Evolutionary conservation across 2,888 invertebrate genomes (phyloP).

Genomic region (Baronia brevicornis): DNA sequence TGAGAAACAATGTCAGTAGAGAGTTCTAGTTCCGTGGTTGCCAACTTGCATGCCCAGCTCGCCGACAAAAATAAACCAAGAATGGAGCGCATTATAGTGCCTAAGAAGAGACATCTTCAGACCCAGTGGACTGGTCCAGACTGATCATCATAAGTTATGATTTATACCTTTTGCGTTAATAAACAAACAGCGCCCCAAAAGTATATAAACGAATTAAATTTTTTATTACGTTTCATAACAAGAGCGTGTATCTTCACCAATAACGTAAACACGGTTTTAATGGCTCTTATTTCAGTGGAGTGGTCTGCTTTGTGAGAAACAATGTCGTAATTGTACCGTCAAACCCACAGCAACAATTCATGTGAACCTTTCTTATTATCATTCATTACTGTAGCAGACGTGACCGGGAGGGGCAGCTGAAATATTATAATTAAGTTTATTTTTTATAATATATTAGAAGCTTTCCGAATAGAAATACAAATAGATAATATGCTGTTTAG

Average conservation of each 20-base stretch:
- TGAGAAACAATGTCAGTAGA: conserved; percentile 13
- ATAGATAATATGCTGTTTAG: conserved; percentile 10
- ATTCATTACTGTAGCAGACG: conserved; percentile 90
- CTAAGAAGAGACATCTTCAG: no score
- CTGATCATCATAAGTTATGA: no score
- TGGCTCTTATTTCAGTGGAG: conserved; percentile 44
- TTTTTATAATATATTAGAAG: background rate
- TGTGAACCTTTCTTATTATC: conserved; percentile 50
- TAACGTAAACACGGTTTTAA: conserved; percentile 25
- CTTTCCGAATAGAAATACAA: background rate
- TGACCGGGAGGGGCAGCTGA: conserved; percentile 90
- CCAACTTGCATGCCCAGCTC: no score
- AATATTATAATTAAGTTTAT: conserved; percentile 26
- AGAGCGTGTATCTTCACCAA: conserved; percentile 15
- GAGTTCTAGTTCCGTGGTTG: conserved; percentile 5
- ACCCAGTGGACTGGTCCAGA: no score
- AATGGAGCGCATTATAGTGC: no score
- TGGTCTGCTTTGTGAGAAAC: conserved; percentile 43
- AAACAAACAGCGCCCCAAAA: no score
- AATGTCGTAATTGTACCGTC: conserved; percentile 54
- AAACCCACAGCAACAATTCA: conserved; percentile 35
- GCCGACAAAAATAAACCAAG: no score
- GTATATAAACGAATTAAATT: no score
- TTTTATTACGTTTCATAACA: conserved; percentile 26
- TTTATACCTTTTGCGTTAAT: no score